Conservation (phyloP, 1,140 invertebrate genomes). For the Dendrolimus kikuchii region DNA sequence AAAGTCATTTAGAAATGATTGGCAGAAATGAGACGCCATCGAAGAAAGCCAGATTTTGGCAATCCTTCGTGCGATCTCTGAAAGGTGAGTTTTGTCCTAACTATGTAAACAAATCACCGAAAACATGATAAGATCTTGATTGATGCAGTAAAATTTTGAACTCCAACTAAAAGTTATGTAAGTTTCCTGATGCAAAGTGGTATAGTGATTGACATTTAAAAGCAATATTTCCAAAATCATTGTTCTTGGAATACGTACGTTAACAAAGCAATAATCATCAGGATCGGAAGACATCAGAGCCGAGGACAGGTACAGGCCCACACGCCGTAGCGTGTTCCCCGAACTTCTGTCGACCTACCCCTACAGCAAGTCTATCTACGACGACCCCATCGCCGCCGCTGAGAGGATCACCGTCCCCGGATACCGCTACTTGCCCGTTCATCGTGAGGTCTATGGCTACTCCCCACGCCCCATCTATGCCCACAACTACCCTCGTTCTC, state of each 20-base stretch:
- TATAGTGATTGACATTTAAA: no score
- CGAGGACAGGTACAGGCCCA: slow-evolving; percentile 80
- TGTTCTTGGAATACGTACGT: neutral
- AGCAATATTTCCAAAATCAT: no score
- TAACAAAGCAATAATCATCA: slow-evolving; percentile 34
- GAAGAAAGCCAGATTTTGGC: slow-evolving; percentile 94
- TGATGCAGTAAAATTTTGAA: neutral
- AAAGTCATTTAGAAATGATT: slow-evolving; percentile 92
- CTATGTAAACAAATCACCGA: neutral
- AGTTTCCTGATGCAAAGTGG: no score
- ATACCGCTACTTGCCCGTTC: slow-evolving; percentile 91
- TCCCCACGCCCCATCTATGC: slow-evolving; percentile 88
- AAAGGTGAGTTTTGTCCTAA: slow-evolving; percentile 78
- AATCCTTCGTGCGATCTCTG: slow-evolving; percentile 90
- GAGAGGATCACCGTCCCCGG: slow-evolving; percentile 88
- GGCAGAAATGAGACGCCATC: slow-evolving; percentile 91
- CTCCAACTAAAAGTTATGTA: no score
- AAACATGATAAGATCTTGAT: neutral
- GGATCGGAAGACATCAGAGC: slow-evolving; percentile 92
- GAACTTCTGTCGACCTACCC: slow-evolving; percentile 75
- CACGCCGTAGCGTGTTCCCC: slow-evolving; percentile 81
- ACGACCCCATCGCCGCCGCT: slow-evolving; percentile 83
- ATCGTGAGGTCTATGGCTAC: slow-evolving; percentile 90
- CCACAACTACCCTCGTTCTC: slow-evolving; percentile 83
- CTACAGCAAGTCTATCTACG: slow-evolving; percentile 87